Evolutionary conservation across 2,797 vertebrate species (phyloP).

Genomic region (Parauchenoglanis punctatus): DNA sequence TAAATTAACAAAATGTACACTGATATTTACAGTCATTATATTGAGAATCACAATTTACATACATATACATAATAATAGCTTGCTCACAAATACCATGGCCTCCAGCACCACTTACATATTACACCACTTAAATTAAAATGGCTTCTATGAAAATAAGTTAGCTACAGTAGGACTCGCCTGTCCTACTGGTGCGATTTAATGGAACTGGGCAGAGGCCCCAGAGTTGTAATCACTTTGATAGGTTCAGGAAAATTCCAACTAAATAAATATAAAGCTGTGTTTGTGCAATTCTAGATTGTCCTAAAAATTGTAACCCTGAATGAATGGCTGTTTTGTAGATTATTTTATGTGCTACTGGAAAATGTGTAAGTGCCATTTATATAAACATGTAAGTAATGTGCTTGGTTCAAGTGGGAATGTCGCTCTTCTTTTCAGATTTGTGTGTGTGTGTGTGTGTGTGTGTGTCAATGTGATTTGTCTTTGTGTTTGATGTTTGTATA

Average conservation of each 20-base stretch:
- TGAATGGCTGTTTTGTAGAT: conserved; percentile 1
- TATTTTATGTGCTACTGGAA: conserved; percentile 6
- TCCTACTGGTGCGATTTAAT: conserved; percentile 52
- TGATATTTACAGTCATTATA: conserved; percentile 76
- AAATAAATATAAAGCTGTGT: conserved; percentile 15
- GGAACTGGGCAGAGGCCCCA: conserved; percentile 65
- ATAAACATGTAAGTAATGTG: conserved; percentile 24
- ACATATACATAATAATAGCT: conserved; percentile 75
- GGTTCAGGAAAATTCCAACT: conserved; percentile 39
- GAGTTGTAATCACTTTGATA: conserved; percentile 58
- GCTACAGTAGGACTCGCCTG: conserved; percentile 53
- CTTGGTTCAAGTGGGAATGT: conserved; percentile 30
- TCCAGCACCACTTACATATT: conserved; percentile 64
- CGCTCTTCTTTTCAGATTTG: conserved; percentile 18
- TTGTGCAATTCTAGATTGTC: conserved; percentile 41
- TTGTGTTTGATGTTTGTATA: conserved; percentile 1
- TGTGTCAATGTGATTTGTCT: conserved; percentile 10
- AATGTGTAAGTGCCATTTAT: conserved; percentile 14
- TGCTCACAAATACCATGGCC: conserved; percentile 71
- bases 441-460: conserved; percentile 2
- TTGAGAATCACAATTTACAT: conserved; percentile 75
- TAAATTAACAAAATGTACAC: conserved; percentile 78
- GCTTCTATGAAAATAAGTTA: conserved; percentile 49
- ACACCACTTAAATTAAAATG: conserved; percentile 16
- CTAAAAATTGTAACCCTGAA: conserved; percentile 11